Evolutionary conservation across 30 jellyfish, hydroid and myxozoan genomes (phyloP), one percentile per base, ranked within the genome.

Genomic region (Hydractinia echinata): DNA sequence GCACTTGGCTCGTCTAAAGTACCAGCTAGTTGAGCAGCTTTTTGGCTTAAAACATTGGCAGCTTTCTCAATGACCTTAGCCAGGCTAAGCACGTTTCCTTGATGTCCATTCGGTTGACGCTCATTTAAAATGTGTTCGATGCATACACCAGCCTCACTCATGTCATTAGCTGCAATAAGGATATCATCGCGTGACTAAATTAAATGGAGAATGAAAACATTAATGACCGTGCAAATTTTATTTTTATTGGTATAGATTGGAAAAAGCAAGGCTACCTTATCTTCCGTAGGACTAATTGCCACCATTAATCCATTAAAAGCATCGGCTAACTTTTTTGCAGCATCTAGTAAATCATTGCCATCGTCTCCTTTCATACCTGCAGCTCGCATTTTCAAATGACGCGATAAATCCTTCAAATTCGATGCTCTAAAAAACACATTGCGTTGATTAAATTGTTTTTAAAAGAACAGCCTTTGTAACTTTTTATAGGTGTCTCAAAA

Each of bases 331-430:
- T 61, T 67, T 50, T 67, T 60, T n/a, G 87, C 87, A 9, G 87
- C 87, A 80, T 80, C 87, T 13, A 80, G 70, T 9, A 80, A 80
- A 50, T 39, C 71, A 16, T 56, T 58, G 19, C 71, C 86, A 55
- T 79, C 71, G 66, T 61, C 87, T 21, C 53, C 11, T 53, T 77
- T 49, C 19, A 10, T 79, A 30, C 61, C 70, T 21, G 66, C 61
- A 58, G 72, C 70, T 10, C 20, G 48, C 16, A 30, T 10, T 61
- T 55, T 50, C 13, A 51, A 18, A 8, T 77, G 78, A 5, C 83
- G 83, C 44, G 87, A 19, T 67, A 80, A 80, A 67, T 80, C 83
- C 10, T 62, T 80, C 73, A 80, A n/a, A 68, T 80, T 80, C 44
- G 87, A 66, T 10, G 87, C 66, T 15, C 87, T 80, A 61, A 66